Evolutionary conservation across 2,888 invertebrate species (phyloP).

Genomic region (Heliconius hortense): DNA sequence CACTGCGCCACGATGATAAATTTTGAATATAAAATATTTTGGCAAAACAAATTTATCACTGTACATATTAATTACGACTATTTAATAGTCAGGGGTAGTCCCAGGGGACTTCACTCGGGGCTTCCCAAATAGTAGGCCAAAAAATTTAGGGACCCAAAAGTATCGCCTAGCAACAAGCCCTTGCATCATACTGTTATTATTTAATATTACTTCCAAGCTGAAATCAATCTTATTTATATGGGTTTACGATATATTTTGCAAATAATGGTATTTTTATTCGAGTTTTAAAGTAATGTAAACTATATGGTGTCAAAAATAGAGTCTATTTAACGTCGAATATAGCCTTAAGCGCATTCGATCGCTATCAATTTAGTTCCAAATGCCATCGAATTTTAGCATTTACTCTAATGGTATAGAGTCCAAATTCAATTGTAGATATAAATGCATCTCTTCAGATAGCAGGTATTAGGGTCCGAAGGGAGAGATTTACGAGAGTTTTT

Average conservation of each 20-base stretch:
- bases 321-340: slow-evolving; percentile 41
- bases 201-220: slow-evolving; percentile 25
- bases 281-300: slow-evolving; percentile 22
- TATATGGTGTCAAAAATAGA: neutral
- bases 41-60: slow-evolving; percentile 18
- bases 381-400: slow-evolving; percentile 32
- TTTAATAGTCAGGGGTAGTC: neutral
- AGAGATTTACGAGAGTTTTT: slow-evolving; percentile 68
- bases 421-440: slow-evolving; percentile 40
- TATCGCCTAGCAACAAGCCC: slow-evolving; percentile 63
- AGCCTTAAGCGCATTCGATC: slow-evolving; percentile 32
- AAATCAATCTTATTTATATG: slow-evolving; percentile 35
- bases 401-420: slow-evolving; percentile 6
- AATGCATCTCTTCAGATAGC: slow-evolving; percentile 55
- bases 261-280: neutral
- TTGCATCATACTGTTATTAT: slow-evolving; percentile 42
- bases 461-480: slow-evolving; percentile 55
- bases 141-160: slow-evolving; percentile 31
- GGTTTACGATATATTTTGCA: slow-evolving; percentile 29
- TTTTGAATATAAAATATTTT: neutral
- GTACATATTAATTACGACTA: slow-evolving; percentile 18
- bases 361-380: slow-evolving; percentile 27
- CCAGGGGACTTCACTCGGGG: neutral
- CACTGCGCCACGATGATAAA: too few relatives aligned
- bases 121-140: slow-evolving; percentile 27